Percentiles rank a stretch among this genome's conserved stretches.
phyloP scores from a whole-genome alignment of 2,797 vertebrate genomes.

The Yasuhikotakia modesta region DNA sequence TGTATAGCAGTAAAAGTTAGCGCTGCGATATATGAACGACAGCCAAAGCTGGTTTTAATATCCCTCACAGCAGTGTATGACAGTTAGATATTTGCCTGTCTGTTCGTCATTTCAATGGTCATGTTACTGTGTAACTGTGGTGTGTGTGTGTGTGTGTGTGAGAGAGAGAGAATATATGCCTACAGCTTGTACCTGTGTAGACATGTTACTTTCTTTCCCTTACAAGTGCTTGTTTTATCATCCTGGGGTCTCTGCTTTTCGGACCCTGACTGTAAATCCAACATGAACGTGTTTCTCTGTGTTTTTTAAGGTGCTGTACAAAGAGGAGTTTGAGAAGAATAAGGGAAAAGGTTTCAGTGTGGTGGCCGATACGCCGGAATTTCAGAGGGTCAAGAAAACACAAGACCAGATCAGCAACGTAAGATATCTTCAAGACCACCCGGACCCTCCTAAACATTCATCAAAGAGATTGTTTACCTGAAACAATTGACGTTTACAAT shows the following conservation, averaged over 20 bases:
- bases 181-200: conserved; percentile 6
- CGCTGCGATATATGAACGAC: conserved; percentile 21
- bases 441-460: neutral
- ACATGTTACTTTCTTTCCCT: conserved; percentile 5
- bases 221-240: conserved; percentile 9
- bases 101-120: conserved; percentile 19
- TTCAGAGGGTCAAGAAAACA: conserved; percentile 93
- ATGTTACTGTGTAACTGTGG: neutral
- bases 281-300: neutral
- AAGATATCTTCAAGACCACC: conserved; percentile 56
- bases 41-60: conserved; percentile 1
- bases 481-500: too few species aligned
- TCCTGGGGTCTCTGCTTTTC: neutral
- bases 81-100: conserved; percentile 13
- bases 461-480: too few species aligned
- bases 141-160: neutral
- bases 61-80: conserved; percentile 18
- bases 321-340: conserved; percentile 96
- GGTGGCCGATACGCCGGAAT: conserved; percentile 90
- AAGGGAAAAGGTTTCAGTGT: conserved; percentile 93
- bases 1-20: conserved; percentile 20
- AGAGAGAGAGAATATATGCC: neutral
- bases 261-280: neutral
- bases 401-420: conserved; percentile 97
- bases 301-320: conserved; percentile 85